phyloP scores from a whole-genome alignment of 1,140 invertebrate genomes.

The Drosophila kikkawai region DNA sequence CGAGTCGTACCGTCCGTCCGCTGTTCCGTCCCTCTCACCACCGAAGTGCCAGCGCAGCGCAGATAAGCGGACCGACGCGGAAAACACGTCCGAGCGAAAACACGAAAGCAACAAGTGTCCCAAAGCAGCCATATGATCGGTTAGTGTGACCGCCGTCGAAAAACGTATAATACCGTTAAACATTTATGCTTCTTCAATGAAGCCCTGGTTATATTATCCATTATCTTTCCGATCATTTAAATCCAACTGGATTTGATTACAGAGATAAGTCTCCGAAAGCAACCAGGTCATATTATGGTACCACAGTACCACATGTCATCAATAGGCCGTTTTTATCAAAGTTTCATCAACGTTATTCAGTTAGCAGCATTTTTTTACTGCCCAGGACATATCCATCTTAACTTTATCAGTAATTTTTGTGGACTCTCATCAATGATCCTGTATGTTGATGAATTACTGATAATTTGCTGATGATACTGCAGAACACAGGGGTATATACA shows the following conservation, averaged over 20 bases:
- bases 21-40: conserved; percentile 32
- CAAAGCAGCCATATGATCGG: conserved; percentile 14
- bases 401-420: too few relatives aligned
- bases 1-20: conserved; percentile 8
- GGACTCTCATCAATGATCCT: too few relatives aligned
- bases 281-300: not conserved
- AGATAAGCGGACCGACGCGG: conserved; percentile 43
- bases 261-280: not conserved
- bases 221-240: not conserved
- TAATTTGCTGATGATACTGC: too few relatives aligned
- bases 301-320: too few relatives aligned
- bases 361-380: too few relatives aligned
- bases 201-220: not conserved
- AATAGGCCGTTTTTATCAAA: too few relatives aligned
- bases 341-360: too few relatives aligned
- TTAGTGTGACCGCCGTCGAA: not conserved
- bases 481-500: too few relatives aligned
- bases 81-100: conserved; percentile 40
- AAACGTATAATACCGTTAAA: not conserved
- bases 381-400: too few relatives aligned
- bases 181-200: not conserved
- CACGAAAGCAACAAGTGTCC: conserved; percentile 43
- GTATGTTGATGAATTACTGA: too few relatives aligned
- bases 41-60: conserved; percentile 47
- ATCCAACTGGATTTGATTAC: not conserved